Percentiles rank a stretch among this genome's conserved stretches.
Conservation (phyloP, 2,797 vertebrate genomes). For the Furcifer pardalis region DNA sequence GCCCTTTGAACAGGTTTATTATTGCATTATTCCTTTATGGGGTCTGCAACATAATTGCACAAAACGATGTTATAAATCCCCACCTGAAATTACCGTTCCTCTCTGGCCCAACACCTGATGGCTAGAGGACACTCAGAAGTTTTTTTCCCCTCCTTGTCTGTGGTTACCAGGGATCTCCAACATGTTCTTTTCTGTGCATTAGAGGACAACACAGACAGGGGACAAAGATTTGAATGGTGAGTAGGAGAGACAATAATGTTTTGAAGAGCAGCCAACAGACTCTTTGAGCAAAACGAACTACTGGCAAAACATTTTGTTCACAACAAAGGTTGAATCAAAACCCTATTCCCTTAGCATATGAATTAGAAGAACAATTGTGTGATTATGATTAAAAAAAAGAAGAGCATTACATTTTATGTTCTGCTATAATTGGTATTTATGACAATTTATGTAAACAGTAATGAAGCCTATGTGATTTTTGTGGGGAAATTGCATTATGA, state of each 20-base stretch:
- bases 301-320: conserved; percentile 69
- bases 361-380: conserved; percentile 83
- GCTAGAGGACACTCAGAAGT: conserved; percentile 68
- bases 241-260: conserved; percentile 16
- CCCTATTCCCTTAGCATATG: conserved; percentile 75
- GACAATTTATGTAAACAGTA: conserved; percentile 86
- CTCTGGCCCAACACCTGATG: conserved; percentile 51
- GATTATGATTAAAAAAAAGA: conserved; percentile 78
- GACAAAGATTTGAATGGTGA: conserved; percentile 68
- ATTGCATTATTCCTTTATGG: conserved; percentile 76
- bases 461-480: conserved; percentile 84
- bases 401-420: conserved; percentile 84
- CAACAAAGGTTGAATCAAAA: conserved; percentile 79
- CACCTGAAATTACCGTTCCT: conserved; percentile 62
- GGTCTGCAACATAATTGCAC: conserved; percentile 70
- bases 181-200: conserved; percentile 55
- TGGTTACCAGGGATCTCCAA: conserved; percentile 49
- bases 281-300: conserved; percentile 71
- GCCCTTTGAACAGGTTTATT: conserved; percentile 71
- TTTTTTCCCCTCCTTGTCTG: conserved; percentile 58
- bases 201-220: conserved; percentile 68
- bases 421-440: conserved; percentile 84
- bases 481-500: conserved; percentile 83
- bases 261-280: conserved; percentile 75
- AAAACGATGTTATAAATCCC: conserved; percentile 78